Evolutionary conservation across 2,888 invertebrate genomes (phyloP).

Genomic region (Buathra laborator): DNA sequence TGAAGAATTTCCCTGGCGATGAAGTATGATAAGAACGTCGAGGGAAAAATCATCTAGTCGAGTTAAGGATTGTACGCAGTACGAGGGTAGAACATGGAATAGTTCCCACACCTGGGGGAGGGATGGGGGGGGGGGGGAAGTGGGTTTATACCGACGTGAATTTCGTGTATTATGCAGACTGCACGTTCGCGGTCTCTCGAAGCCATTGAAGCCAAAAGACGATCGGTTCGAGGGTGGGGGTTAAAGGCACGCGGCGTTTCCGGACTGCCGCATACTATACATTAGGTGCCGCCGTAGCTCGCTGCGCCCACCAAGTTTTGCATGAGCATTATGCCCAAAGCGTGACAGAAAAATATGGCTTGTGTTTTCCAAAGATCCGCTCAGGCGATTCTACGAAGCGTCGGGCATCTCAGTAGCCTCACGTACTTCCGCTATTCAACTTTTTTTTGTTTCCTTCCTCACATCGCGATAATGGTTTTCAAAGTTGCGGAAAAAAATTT

Average conservation of each 20-base stretch:
- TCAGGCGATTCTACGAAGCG: conserved; percentile 44
- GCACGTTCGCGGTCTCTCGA: conserved; percentile 56
- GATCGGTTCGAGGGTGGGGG: conserved; percentile 43
- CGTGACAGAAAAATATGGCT: conserved; percentile 61
- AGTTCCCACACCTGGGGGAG: conserved; percentile 40
- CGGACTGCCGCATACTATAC: conserved; percentile 31
- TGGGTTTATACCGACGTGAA: conserved; percentile 42
- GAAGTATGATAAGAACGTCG: conserved; percentile 34
- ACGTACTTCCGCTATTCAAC: conserved; percentile 6
- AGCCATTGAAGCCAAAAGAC: conserved; percentile 49
- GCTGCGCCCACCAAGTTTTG: conserved; percentile 49
- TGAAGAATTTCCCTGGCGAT: conserved; percentile 37
- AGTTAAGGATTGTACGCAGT: conserved; percentile 9
- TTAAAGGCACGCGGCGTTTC: conserved; percentile 41
- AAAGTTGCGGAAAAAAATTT: conserved; percentile 7
- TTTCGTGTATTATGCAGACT: conserved; percentile 64
- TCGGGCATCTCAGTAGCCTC: conserved; percentile 34
- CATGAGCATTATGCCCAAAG: conserved; percentile 66
- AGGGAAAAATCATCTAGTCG: conserved; percentile 32
- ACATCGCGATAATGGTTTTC: conserved; percentile 13
- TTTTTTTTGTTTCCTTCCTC: conserved; percentile 16
- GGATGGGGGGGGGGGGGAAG: not conserved
- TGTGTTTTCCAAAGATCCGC: conserved; percentile 32
- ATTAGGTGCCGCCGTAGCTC: conserved; percentile 26
- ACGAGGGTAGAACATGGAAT: conserved; percentile 33